Evolutionary conservation across 2,888 invertebrate species (phyloP), one percentile per base, ranked within the genome.

Genomic region (Trilocha varians): DNA sequence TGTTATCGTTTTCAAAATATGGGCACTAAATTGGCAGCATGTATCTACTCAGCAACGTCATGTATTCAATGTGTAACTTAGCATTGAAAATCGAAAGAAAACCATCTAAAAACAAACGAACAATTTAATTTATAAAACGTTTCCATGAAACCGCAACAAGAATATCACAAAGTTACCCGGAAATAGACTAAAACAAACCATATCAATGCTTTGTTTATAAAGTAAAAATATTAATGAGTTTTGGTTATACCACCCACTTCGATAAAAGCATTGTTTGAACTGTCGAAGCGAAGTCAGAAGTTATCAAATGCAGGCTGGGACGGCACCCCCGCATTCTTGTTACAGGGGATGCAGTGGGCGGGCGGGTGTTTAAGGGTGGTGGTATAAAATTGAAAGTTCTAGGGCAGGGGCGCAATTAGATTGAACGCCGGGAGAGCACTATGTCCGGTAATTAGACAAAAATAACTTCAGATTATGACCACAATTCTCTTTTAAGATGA

Each of bases 321-420:
- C 40, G 48, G 46, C 44, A 43, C 42, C 48, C 45, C 40, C 47
- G 44, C 43, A 46, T 54, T 59, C 53, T 52, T 49, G 55, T 65
- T 55, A 55, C 50, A 52, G 51, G 50, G 43, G 25, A 25, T 25
- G 25, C 25, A 25, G 25, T 25, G 44, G 46, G 49, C 38, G 43
- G 16, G 8, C 14, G 17, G 36, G 45, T 41, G 50, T 34, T 41
- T 37, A 41, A 17, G 42, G 44, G 47, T 48, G 54, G 52, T 18
- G 47, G 47, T 45, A 47, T 56, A 56, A 63, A 59, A 59, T 56
- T 58, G 59, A 62, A 65, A 63, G 65, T 68, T 64, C 62, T 62
- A 62, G 66, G 61, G 50, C 59, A 59, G 56, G 49, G 49, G 50
- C 51, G 55, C 62, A 65, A 70, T 67, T 63, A 65, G 53, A 66